Base-by-base conservation (phyloP, 2,797 vertebrate species). In the Momotus momota region DNA sequence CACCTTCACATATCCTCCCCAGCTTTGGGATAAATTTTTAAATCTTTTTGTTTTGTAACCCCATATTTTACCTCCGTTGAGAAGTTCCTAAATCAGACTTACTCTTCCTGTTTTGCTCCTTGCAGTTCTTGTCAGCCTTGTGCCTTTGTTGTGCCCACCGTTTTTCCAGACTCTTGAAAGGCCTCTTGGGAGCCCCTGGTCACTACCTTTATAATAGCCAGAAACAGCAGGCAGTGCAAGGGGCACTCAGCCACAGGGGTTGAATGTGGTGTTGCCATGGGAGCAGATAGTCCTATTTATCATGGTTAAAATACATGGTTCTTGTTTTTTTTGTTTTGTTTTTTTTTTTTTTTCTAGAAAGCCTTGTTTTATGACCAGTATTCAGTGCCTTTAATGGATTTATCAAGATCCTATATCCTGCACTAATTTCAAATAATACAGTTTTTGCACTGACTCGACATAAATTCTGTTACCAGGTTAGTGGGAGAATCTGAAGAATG, bases 221-320 rank as follows among this genome's bases (percentile, higher is more conserved):
- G 73, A 52, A 75, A 52, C 1, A 5, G 60, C 14, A 52, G 62
- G 0, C 29, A 93, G 78, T 49, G 52, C 75, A 82, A 55, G 62
- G 79, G 62, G 75, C 54, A 38, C 73, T 94, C 3, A 9, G 78
- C 79, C 81, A 66, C 65, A 54, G 81, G 55, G 73, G 13, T 10
- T 70, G 70, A 77, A 70, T 86, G 79, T 84, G 55, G 25, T 1
- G 43, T 93, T 93, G 83, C 88, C 82, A 84, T 87, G 85, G 93
- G 33, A 93, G 74, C 78, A 66, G 82, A 83, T 89, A 73, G 43
- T 66, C 43, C 57, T 87, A 17, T 86, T 83, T 91, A 75, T 86
- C 79, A 52, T 40, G 81, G 41, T 67, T 88, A 75, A 91, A 94
- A 64, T 69, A 64, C 64, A 13, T 45, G 64, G 10, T 23, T 31